A percentile compares a stretch with the other conserved stretches of the same genome.
Conservation (phyloP, 2,797 vertebrate genomes). For the Myotis daubentonii region DNA sequence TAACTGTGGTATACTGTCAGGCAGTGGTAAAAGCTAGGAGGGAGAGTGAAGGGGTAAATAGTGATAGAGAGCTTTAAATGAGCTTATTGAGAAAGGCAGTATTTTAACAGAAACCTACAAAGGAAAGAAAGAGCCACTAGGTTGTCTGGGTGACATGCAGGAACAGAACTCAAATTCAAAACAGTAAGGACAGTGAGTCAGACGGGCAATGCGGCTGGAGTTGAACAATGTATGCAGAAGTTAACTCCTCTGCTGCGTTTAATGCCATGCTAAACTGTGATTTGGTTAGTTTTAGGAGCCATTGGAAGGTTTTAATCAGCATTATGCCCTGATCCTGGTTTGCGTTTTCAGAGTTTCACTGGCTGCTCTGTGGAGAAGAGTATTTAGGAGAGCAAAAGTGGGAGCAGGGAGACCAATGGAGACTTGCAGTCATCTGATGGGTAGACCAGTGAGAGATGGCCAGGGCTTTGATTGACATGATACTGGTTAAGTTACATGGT, state of each 20-base stretch:
- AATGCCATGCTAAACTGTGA: background rate
- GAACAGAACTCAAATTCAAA: background rate
- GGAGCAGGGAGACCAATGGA: background rate
- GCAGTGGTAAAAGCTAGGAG: background rate
- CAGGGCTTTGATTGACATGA: background rate
- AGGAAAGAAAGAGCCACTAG: background rate
- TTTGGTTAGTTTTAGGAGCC: background rate
- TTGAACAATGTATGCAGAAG: background rate
- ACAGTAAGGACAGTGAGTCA: background rate
- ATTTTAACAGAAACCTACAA: background rate
- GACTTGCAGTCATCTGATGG: fast-evolving
- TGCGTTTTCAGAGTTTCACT: background rate
- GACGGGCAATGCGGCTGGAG: background rate
- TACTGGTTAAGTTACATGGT: background rate
- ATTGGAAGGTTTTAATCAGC: background rate
- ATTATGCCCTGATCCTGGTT: background rate
- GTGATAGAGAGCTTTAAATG: background rate
- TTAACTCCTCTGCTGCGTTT: background rate
- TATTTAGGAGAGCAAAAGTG: background rate
- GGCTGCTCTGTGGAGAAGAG: background rate
- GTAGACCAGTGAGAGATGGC: background rate
- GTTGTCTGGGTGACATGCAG: background rate
- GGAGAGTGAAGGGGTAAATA: background rate
- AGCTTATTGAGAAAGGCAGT: background rate
- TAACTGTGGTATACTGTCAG: background rate